Conservation (phyloP, 30 jellyfish, hydroid and myxozoan species). For the Hydractinia symbiolongicarpus region DNA sequence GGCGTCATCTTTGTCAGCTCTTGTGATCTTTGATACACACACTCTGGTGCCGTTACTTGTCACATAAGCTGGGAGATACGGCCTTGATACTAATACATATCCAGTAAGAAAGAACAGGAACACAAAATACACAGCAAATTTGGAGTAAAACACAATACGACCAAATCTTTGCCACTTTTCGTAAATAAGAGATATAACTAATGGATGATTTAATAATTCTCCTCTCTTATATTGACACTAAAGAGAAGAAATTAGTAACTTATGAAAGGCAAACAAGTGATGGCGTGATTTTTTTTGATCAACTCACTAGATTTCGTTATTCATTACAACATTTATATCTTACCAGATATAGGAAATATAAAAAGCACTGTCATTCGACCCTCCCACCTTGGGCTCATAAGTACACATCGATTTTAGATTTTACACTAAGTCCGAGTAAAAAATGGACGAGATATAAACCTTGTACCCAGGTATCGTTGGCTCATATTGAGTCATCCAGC, state of each 20-base stretch:
- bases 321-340: neutral
- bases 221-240: slow-evolving; percentile 47
- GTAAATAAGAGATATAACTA: slow-evolving; percentile 38
- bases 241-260: neutral
- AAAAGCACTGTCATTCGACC: neutral
- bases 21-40: slow-evolving; percentile 16
- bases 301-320: neutral
- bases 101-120: slow-evolving; percentile 47
- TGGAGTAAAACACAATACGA: slow-evolving; percentile 55
- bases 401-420: no score
- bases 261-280: neutral
- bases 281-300: neutral
- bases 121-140: slow-evolving; percentile 22
- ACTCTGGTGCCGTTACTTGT: slow-evolving; percentile 20
- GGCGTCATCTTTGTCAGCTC: slow-evolving; percentile 10
- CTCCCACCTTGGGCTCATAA: neutral
- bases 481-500: no score
- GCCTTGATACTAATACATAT: slow-evolving; percentile 46
- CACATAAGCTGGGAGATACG: slow-evolving; percentile 14
- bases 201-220: slow-evolving; percentile 49
- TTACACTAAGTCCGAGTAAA: no score
- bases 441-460: no score
- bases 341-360: neutral
- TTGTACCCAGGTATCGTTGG: no score
- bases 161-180: slow-evolving; percentile 64